Conservation (phyloP, 2,113 vertebrate species). For the Hyaena hyaena region DNA sequence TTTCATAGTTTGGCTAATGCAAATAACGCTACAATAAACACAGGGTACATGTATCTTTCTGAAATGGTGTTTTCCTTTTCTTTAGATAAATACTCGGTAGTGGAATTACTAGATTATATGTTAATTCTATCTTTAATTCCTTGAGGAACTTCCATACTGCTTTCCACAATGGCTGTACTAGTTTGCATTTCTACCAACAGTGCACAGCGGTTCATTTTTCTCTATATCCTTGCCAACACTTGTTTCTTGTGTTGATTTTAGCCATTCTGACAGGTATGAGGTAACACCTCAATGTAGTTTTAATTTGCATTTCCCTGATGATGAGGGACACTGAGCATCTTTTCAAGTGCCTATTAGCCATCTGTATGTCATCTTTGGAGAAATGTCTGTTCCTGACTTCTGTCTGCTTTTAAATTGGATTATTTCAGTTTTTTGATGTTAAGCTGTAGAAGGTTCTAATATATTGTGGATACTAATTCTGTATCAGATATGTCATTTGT, state of each 20-base stretch:
- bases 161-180: neutral
- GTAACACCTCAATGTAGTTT: neutral
- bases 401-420: neutral
- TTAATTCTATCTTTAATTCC: neutral
- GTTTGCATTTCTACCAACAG: neutral
- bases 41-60: neutral
- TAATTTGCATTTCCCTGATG: neutral
- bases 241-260: neutral
- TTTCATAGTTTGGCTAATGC: neutral
- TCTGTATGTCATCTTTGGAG: neutral
- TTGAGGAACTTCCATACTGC: neutral
- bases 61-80: neutral
- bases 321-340: neutral
- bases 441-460: neutral
- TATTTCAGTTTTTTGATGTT: neutral
- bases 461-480: neutral
- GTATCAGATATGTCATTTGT: neutral
- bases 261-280: neutral
- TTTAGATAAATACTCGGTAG: neutral
- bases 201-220: neutral
- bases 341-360: neutral
- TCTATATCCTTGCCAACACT: neutral
- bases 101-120: neutral
- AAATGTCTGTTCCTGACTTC: neutral
- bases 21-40: neutral